These are phyloP conservation scores for Platichthys flesus DNA, from an alignment of 2,113 vertebrate genomes.

Conservation along the genomic window DNA sequence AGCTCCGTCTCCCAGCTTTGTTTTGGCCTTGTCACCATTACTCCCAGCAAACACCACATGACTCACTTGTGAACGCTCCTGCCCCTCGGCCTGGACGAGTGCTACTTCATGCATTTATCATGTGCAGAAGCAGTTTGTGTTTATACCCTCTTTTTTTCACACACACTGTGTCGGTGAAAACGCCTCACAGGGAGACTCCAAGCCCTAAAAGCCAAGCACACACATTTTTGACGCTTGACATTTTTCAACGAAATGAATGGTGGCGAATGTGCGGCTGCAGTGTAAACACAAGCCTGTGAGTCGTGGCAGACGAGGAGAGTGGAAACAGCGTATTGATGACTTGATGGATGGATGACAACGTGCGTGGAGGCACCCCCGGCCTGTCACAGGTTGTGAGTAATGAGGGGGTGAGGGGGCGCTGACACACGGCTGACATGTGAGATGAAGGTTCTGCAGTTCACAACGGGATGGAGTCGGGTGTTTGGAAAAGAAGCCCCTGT, in stretches of 20 bases:
- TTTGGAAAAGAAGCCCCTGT: slow-evolving; percentile 24
- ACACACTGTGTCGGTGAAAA: background rate
- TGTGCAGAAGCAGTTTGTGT: slow-evolving; percentile 1
- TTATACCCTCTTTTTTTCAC: fast-evolving
- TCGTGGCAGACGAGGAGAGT: background rate
- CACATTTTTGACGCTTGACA: background rate
- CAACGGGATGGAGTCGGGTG: slow-evolving; percentile 12
- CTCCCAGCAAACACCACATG: background rate
- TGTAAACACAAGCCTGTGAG: background rate
- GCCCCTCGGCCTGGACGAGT: slow-evolving; percentile 16
- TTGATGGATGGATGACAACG: background rate
- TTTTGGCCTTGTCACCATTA: slow-evolving; percentile 21
- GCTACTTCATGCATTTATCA: slow-evolving; percentile 36
- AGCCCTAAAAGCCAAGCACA: background rate
- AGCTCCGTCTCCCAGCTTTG: background rate
- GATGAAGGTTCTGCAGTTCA: background rate
- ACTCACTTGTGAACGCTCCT: slow-evolving; percentile 4
- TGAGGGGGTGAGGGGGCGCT: background rate
- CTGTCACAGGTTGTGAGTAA: slow-evolving; percentile 17
- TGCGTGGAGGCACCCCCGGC: slow-evolving; percentile 3
- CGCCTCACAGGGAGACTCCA: background rate
- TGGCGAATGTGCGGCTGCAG: background rate
- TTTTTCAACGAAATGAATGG: background rate
- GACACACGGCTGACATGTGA: slow-evolving; percentile 23
- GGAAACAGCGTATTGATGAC: background rate